Evolutionary conservation across 2,888 invertebrate species (phyloP).

Genomic region (Sclerodermus sp.): DNA sequence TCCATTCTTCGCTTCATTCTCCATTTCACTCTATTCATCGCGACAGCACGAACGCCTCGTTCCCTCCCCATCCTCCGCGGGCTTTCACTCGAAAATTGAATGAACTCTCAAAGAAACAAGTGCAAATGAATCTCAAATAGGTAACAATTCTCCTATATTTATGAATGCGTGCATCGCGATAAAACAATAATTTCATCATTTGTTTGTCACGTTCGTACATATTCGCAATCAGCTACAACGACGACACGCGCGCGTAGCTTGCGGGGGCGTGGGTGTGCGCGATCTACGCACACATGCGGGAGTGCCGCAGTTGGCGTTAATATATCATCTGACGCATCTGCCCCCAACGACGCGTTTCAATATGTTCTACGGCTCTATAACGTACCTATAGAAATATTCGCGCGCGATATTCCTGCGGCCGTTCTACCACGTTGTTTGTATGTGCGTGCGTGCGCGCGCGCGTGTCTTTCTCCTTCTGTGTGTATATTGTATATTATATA

Average conservation of each 20-base stretch:
- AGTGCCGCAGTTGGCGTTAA: slow-evolving; percentile 55
- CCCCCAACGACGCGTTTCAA: slow-evolving; percentile 55
- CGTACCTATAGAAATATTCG: slow-evolving; percentile 49
- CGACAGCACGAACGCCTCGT: too few species aligned
- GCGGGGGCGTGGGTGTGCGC: not conserved
- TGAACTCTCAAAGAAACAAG: too few species aligned
- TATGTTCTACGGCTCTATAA: slow-evolving; percentile 47
- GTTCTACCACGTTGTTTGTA: too few species aligned
- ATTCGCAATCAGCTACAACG: slow-evolving; percentile 2
- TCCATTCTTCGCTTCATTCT: too few species aligned
- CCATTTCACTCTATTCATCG: too few species aligned
- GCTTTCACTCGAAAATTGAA: too few species aligned
- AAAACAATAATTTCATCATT: slow-evolving; percentile 58
- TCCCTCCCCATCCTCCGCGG: too few species aligned
- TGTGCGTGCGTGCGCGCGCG: too few species aligned
- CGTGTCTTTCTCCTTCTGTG: slow-evolving; percentile 2
- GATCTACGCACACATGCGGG: slow-evolving; percentile 39
- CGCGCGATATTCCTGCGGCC: too few species aligned
- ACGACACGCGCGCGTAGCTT: not conserved
- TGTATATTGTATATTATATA: too few species aligned
- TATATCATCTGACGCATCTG: slow-evolving; percentile 58
- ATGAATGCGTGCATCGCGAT: slow-evolving; percentile 33
- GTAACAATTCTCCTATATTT: slow-evolving; percentile 19
- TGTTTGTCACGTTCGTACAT: slow-evolving; percentile 39
- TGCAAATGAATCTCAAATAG: too few species aligned